Base-by-base conservation (phyloP, 2,113 vertebrate species). In the Zootoca vivipara region DNA sequence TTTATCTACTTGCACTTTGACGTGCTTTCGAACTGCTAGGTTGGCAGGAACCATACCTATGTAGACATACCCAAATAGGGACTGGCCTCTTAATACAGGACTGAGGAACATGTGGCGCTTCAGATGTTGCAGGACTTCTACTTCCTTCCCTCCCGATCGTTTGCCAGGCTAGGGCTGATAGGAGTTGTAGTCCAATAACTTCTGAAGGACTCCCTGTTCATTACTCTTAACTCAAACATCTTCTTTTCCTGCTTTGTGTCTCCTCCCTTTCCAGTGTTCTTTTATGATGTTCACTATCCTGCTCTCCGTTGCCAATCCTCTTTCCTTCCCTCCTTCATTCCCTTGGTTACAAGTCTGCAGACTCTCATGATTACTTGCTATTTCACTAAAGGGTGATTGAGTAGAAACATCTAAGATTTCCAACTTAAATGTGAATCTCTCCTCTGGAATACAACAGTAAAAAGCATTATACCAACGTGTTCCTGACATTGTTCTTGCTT, bases 311-410 rank as follows among this genome's bases (percentile, higher is more conserved):
- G 69, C n/a, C 28, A 7, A 24, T 69, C 26, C 22, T 7, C 28
- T 24, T 2, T 69, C 28, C 70, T 72, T 72, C 3, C 33, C n/a
- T 72, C 30, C 70, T 72, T 72, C 30, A 16, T 1, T 77, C 10
- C 74, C 38, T 77, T 40, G 24, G 74, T 7, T 35, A 52, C 0
- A 0, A 24, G 7, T 87, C 6, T 30, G 40, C 2, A 80, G 12
- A 38, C 10, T 13, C 2, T 77, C 83, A 33, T 13, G 1, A 18
- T 58, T 87, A 90, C n/a, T 86, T 42, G 5, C 18, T 6, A 13
- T 89, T 93, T 91, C 46, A 64, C 52, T 22, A 81, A 84, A 67
- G 40, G 18, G 72, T 30, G 82, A 85, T 20, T 6, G 85, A 40
- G 35, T 86, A 16, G 86, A 93, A 82, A 58, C 13, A 12, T 30